These are phyloP conservation scores for Apodemus sylvaticus DNA, from an alignment of 2,113 vertebrate genomes.

Conservation along the genomic window DNA sequence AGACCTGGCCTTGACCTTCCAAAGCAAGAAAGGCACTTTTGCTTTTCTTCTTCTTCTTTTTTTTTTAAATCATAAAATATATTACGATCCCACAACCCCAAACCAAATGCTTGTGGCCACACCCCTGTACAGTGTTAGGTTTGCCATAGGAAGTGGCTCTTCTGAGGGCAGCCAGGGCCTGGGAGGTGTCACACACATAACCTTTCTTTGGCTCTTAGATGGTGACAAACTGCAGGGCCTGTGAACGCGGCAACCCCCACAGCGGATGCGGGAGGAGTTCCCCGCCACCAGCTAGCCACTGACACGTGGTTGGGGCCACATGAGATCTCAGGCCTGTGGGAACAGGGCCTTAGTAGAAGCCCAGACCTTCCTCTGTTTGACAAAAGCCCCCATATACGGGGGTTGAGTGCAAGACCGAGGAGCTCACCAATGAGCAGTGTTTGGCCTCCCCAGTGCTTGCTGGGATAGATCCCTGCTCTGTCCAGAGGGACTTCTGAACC, in stretches of 20 bases:
- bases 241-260: not conserved
- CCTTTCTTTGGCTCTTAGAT: slow-evolving; percentile 53
- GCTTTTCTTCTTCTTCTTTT: not conserved
- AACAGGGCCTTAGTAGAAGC: not conserved
- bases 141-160: slow-evolving; percentile 78
- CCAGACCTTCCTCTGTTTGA: not conserved
- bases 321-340: not conserved
- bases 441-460: not conserved
- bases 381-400: not conserved
- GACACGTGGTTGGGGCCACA: not conserved
- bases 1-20: slow-evolving; percentile 40
- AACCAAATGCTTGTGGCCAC: not conserved
- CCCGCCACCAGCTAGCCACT: not conserved
- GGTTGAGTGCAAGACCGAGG: rapidly evolving
- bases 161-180: not conserved
- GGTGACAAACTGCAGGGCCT: slow-evolving; percentile 74
- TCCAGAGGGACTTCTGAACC: too few species aligned
- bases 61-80: slow-evolving; percentile 1
- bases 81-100: not conserved
- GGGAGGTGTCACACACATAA: not conserved
- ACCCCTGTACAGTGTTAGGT: not conserved
- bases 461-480: not conserved
- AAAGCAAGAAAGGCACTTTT: slow-evolving; percentile 28
- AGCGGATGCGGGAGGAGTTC: slow-evolving; percentile 22
- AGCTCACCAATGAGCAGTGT: too few species aligned